Conservation (phyloP, 2,113 vertebrate species). For the Chamaea fasciata region DNA sequence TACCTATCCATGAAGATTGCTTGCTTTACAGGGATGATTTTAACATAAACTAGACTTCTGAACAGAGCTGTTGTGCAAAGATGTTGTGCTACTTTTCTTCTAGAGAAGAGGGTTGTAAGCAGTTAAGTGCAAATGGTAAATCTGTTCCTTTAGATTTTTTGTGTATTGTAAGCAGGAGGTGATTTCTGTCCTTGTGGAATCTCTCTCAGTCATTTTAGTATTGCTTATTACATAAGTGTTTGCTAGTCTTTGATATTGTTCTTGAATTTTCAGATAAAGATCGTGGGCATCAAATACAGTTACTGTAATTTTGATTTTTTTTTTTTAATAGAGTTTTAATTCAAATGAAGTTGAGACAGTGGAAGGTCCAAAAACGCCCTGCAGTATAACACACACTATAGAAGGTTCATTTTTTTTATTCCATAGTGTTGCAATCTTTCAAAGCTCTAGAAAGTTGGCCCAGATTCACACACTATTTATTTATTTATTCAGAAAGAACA, state of each 20-base stretch:
- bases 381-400: background rate
- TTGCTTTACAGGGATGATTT: background rate
- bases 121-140: background rate
- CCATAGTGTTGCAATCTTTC: background rate
- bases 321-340: slow-evolving; percentile 51
- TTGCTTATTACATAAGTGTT: background rate
- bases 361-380: slow-evolving; percentile 29
- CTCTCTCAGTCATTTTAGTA: background rate
- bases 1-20: background rate
- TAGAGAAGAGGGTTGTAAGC: background rate
- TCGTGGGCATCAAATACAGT: background rate
- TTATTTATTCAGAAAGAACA: background rate
- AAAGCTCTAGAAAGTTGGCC: background rate
- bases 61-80: background rate
- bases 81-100: background rate
- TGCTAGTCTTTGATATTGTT: background rate
- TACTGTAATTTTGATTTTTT: background rate
- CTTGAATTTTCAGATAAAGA: background rate
- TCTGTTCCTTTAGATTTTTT: background rate
- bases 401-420: slow-evolving; percentile 58
- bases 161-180: background rate
- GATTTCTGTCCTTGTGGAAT: background rate
- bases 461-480: background rate
- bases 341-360: slow-evolving; percentile 33
- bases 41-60: background rate